Evolutionary conservation across 2,113 vertebrate genomes (phyloP).

Genomic region (Eolophus roseicapilla): DNA sequence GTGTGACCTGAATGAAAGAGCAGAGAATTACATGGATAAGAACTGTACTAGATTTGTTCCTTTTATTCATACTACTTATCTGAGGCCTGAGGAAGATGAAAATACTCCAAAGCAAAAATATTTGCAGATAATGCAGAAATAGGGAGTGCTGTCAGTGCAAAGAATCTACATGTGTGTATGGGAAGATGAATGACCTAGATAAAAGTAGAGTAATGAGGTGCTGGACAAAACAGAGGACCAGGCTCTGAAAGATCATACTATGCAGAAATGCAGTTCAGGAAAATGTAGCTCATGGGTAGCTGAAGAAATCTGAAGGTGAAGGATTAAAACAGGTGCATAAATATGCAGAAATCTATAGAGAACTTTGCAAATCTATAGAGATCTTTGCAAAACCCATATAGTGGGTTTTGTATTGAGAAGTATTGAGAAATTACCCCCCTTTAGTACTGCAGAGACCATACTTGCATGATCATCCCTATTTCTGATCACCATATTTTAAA

Average conservation of each 20-base stretch:
- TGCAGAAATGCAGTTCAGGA: not conserved
- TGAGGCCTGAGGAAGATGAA: not conserved
- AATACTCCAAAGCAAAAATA: slow-evolving; percentile 25
- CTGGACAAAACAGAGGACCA: slow-evolving; percentile 14
- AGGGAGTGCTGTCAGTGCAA: not conserved
- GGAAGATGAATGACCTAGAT: slow-evolving; percentile 33
- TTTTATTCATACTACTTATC: not conserved
- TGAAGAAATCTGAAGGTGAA: not conserved
- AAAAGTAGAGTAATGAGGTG: slow-evolving; percentile 23
- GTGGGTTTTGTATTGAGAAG: not conserved
- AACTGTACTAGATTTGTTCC: not conserved
- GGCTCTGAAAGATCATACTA: not conserved
- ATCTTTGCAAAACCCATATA: not conserved
- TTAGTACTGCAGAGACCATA: not conserved
- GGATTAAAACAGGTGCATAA: not conserved
- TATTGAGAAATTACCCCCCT: slow-evolving; percentile 23
- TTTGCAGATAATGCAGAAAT: slow-evolving; percentile 33
- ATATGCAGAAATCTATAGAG: not conserved
- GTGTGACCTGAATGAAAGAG: not conserved
- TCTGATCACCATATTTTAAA: slow-evolving; percentile 33
- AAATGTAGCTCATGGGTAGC: not conserved
- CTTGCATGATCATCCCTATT: slow-evolving; percentile 30
- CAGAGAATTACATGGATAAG: not conserved
- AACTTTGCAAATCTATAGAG: slow-evolving; percentile 6
- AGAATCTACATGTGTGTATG: not conserved